These are phyloP conservation scores for Balaeniceps rex DNA, from an alignment of 2,113 vertebrate genomes.

Conservation along the genomic window DNA sequence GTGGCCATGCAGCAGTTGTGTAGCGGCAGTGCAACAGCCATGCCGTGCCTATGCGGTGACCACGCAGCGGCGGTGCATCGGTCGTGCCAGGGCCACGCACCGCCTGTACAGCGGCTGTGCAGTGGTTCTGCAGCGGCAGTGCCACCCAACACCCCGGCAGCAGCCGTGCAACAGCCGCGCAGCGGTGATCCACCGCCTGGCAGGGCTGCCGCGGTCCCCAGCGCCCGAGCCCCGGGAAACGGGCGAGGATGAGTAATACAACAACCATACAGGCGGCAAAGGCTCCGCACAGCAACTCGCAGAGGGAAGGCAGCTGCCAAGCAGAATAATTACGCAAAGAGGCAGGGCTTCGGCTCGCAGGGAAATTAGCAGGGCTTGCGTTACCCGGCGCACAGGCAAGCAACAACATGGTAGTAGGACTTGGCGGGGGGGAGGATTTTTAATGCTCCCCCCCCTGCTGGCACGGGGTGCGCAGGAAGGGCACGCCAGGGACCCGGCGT, in stretches of 20 bases:
- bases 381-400: neutral
- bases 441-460: neutral
- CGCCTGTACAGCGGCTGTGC: neutral
- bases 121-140: neutral
- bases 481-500: accelerated
- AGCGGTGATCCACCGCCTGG: neutral
- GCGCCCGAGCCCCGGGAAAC: neutral
- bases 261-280: neutral
- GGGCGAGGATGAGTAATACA: neutral
- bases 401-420: neutral
- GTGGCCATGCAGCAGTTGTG: accelerated
- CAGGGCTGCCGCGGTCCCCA: neutral
- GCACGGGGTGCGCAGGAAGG: accelerated
- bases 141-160: neutral
- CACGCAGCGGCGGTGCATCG: accelerated
- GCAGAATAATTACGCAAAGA: neutral
- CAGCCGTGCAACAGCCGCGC: neutral
- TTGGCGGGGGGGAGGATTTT: neutral
- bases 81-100: neutral
- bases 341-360: neutral
- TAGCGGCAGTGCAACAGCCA: accelerated
- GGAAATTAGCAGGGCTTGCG: neutral
- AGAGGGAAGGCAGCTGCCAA: constrained; percentile 10
- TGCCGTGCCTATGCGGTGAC: accelerated
- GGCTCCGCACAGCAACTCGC: neutral